These are phyloP conservation scores for Distichodus sexfasciatus DNA, from an alignment of 2,797 vertebrate species.

Conservation along the genomic window DNA sequence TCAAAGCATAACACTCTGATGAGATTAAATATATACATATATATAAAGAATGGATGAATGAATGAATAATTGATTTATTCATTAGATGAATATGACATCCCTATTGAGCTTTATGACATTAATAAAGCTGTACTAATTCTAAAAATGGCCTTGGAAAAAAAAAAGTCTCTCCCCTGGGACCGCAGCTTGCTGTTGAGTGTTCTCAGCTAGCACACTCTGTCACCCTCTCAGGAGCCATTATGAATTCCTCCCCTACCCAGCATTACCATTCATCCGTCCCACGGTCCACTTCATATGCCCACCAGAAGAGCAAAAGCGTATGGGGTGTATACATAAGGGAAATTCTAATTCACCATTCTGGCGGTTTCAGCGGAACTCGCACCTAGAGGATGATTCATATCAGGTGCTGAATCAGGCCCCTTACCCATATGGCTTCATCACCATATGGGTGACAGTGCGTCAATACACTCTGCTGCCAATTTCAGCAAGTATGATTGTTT, in stretches of 20 bases:
- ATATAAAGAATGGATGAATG: constrained; percentile 52
- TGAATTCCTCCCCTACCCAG: background rate
- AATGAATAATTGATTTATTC: constrained; percentile 75
- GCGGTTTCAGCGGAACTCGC: constrained; percentile 5
- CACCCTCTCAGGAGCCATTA: constrained; percentile 11
- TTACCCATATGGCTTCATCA: constrained; percentile 17
- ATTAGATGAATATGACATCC: constrained; percentile 67
- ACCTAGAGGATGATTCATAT: constrained; percentile 29
- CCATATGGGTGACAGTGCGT: background rate
- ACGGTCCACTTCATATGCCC: background rate
- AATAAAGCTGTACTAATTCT: constrained; percentile 65
- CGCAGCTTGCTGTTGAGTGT: constrained; percentile 40
- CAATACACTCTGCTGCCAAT: background rate
- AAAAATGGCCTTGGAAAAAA: constrained; percentile 65
- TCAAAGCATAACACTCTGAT: constrained; percentile 59
- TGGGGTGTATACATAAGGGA: background rate
- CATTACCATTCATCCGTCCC: background rate
- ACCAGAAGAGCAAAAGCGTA: background rate
- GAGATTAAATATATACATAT: no score
- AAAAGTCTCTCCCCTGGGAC: constrained; percentile 59
- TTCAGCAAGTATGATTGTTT: background rate
- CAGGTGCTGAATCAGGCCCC: constrained; percentile 13
- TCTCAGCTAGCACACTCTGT: background rate
- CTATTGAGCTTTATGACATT: constrained; percentile 51
- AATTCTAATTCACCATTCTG: background rate